Conservation (phyloP, 2,888 invertebrate species). For the Pherbina coryleti region DNA sequence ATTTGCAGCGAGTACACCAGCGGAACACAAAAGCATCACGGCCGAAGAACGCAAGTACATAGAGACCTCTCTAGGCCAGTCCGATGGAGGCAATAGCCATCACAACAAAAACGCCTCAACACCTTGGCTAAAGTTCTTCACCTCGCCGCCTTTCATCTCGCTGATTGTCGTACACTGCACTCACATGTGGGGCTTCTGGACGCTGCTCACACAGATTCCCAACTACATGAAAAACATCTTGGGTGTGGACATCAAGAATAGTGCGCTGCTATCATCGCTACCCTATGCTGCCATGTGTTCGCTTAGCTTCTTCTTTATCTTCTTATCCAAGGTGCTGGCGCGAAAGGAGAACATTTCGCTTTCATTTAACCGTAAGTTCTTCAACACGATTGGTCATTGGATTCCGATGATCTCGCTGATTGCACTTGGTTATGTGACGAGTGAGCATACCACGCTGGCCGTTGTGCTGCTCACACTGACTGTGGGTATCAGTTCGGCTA, state of each 20-base stretch:
- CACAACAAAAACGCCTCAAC: constrained; percentile 68
- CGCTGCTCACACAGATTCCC: constrained; percentile 84
- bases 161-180: constrained; percentile 81
- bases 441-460: constrained; percentile 69
- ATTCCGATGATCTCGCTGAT: constrained; percentile 79
- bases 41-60: constrained; percentile 77
- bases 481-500: constrained; percentile 82
- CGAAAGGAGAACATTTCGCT: constrained; percentile 61
- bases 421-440: constrained; percentile 72
- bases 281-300: constrained; percentile 82
- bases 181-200: constrained; percentile 86
- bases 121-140: constrained; percentile 82
- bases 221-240: constrained; percentile 83
- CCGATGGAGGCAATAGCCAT: constrained; percentile 45
- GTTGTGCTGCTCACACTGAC: constrained; percentile 78
- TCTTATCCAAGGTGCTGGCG: constrained; percentile 73
- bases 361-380: constrained; percentile 70
- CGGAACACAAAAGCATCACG: constrained; percentile 74
- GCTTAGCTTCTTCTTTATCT: constrained; percentile 80
- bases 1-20: constrained; percentile 77
- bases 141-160: constrained; percentile 82
- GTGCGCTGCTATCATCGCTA: constrained; percentile 77
- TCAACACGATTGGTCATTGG: constrained; percentile 75
- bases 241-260: constrained; percentile 78
- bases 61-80: constrained; percentile 74